These are phyloP conservation scores for Corythaeola cristata DNA, from an alignment of 2,113 vertebrate genomes.

Conservation along the genomic window DNA sequence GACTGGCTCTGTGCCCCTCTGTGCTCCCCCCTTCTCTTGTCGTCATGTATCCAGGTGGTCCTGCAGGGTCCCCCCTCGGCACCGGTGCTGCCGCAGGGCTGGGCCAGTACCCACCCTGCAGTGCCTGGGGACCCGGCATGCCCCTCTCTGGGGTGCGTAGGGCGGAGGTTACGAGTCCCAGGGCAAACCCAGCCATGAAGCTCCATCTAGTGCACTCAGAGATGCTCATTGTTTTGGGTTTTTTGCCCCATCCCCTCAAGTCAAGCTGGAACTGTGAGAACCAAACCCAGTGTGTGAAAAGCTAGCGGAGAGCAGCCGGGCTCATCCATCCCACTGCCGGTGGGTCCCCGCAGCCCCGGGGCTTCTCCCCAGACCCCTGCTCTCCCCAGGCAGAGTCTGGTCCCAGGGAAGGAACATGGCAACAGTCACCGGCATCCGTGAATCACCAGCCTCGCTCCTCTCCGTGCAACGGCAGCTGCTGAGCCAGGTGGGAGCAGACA, in stretches of 20 bases:
- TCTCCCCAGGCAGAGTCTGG: background rate
- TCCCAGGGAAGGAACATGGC: background rate
- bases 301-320: rapidly evolving
- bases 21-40: background rate
- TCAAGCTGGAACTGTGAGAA: background rate
- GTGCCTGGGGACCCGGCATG: rapidly evolving
- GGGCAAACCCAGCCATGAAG: background rate
- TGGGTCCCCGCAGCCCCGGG: rapidly evolving
- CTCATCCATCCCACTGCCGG: rapidly evolving
- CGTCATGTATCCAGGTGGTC: background rate
- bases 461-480: background rate
- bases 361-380: background rate
- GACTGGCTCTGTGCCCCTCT: background rate
- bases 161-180: background rate
- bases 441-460: background rate
- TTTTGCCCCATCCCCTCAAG: background rate
- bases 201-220: background rate
- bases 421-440: background rate
- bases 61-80: background rate
- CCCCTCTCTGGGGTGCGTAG: background rate
- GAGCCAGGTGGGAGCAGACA: background rate
- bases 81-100: background rate
- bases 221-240: background rate
- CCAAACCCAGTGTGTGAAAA: background rate
- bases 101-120: background rate